Base-by-base conservation (phyloP, 35 echinoderm and acorn worm genomes). In the Holothuria glaberrima region DNA sequence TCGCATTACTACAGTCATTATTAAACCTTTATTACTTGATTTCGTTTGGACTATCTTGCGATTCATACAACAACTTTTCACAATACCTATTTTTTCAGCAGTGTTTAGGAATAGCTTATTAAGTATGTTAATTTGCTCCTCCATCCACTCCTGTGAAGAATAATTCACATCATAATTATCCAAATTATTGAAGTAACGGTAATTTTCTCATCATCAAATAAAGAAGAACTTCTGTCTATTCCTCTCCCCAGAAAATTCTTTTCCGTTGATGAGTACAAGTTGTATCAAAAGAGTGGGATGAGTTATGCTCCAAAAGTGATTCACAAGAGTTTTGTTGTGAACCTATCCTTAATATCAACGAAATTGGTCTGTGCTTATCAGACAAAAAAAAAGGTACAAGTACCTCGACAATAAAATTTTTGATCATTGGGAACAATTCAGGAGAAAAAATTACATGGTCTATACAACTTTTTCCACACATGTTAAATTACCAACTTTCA, bases 391-490 rank as follows among this genome's bases (percentile, higher is more conserved):
- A n/a, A 72, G 22, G 27, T 9, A 29, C 68, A 72, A 26, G 5
- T 30, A 9, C 68, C 14, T 72, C 68, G 68, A 72, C 68, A 26
- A 4, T 72, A 26, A 72, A 25, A 72, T 72, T 72, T 72, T 72
- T 27, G 22, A 72, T 72, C 68, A 31, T 9, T 72, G 22, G 22
- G 16, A 72, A 72, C 27, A 32, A 30, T 72, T 72, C 27, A 72
- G 29, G 68, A 9, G 68, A 72, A 72, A 14, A 5, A 72, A 30
- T 31, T 72, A 30, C 68, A 72, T 72, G 31, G 30, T 73, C 28
- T 12, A 73, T 73, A 18, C 30, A 73, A 73, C 69, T 5, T 73
- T 14, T 73, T 18, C 44, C 44, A 46, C 44, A 46, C n/a, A n/a
- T n/a, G n/a, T n/a, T n/a, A n/a, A n/a, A n/a, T n/a, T n/a, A n/a